Percentiles rank a stretch among this genome's conserved stretches.
These are phyloP conservation scores for Acanthopagrus latus DNA, from an alignment of 2,797 vertebrate genomes.

Conservation along the genomic window DNA sequence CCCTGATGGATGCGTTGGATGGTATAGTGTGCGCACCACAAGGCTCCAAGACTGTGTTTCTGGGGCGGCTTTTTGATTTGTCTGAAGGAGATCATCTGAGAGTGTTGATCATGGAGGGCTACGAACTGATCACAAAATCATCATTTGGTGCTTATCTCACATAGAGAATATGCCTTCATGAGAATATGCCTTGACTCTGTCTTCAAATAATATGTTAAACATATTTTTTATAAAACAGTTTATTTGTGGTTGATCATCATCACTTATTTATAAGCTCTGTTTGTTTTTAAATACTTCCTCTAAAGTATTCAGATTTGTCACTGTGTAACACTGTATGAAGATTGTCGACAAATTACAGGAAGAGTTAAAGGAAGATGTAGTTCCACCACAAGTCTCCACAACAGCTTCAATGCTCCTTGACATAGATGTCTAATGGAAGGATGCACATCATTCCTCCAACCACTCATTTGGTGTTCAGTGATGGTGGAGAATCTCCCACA, in stretches of 20 bases:
- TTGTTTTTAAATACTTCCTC: not conserved
- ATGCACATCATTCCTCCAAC: not conserved
- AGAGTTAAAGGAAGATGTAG: not conserved
- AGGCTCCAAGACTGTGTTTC: not conserved
- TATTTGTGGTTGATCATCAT: not conserved
- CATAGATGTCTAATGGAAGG: not conserved
- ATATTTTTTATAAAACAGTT: not conserved
- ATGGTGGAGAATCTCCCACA: too few species aligned
- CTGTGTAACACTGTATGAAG: not conserved
- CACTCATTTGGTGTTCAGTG: too few species aligned
- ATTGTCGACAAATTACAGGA: not conserved
- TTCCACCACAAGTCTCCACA: not conserved
- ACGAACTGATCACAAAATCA: not conserved
- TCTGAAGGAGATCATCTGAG: slow-evolving; percentile 5
- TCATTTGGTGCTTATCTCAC: slow-evolving; percentile 31
- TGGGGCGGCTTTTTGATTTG: slow-evolving; percentile 33
- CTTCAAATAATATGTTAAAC: not conserved
- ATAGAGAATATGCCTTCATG: slow-evolving; percentile 1
- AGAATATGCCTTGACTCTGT: not conserved
- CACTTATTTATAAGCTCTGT: not conserved
- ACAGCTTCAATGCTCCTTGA: not conserved
- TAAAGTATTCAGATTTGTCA: not conserved
- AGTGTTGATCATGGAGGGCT: not conserved
- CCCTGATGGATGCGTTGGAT: fast-evolving
- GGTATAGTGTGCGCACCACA: fast-evolving